Base-by-base conservation (phyloP, 2,888 invertebrate species). In the Heliconius erato region DNA sequence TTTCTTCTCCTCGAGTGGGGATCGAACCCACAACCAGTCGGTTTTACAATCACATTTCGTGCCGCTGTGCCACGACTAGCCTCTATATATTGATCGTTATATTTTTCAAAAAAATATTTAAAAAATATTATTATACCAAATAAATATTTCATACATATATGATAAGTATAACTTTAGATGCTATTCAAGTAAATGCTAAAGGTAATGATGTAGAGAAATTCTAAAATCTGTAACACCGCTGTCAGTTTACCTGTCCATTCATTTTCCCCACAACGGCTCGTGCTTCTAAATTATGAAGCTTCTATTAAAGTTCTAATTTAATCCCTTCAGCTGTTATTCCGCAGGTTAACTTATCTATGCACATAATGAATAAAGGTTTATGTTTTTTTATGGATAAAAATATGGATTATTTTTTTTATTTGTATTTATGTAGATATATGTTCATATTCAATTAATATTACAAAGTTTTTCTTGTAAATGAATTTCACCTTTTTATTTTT, bases 271-370 rank as follows among this genome's bases (percentile, higher is more conserved):
- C 6, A 76, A 76, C 59, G 59, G 74, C 14, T 74, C 74, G 28
- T 74, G 28, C 23, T 76, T 76, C 59, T 76, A 76, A 32, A 76
- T 35, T 76, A 59, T 59, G 35, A 76, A 76, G 59, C 74, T n/a
- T 35, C 35, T 35, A 76, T 35, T 71, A n/a, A 59, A 6, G 14
- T 59, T 76, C 35, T 35, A 59, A 59, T 76, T n/a, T n/a, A 59
- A 59, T 54, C 59, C 74, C 74, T 59, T 76, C 2, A n/a, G 59
- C 74, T n/a, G 26, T n/a, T 35, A n/a, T n/a, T n/a, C 59, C 19
- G n/a, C n/a, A 23, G 59, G 14, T n/a, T 35, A 23, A 9, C 7
- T 23, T 19, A 6, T 28, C 16, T 0, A 16, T 28, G 2, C 5
- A 1, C 12, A 1, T 54, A 74, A 9, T 54, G 23, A 74, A 59